These are phyloP conservation scores for Thaumetopoea pityocampa DNA, from an alignment of 1,140 invertebrate species.

Conservation along the genomic window DNA sequence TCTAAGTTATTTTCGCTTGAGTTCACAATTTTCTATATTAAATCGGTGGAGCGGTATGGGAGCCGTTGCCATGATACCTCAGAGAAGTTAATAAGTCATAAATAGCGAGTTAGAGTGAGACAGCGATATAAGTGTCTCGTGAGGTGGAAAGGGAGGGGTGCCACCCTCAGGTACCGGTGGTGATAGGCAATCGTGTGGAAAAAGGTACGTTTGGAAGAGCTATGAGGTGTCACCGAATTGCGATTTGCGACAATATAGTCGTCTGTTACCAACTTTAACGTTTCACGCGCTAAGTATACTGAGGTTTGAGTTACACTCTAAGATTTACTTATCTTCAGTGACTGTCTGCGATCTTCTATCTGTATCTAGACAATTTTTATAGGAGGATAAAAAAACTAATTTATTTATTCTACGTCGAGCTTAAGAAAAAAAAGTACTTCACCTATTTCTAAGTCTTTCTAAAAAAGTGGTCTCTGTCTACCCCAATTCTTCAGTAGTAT, in stretches of 20 bases:
- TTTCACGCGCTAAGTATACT: too few relatives aligned
- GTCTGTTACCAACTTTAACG: conserved; percentile 3
- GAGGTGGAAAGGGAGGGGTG: conserved; percentile 34
- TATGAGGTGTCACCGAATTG: conserved; percentile 51
- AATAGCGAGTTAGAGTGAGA: conserved; percentile 53
- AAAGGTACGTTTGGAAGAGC: conserved; percentile 56
- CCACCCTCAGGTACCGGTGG: conserved; percentile 53
- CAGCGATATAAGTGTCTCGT: conserved; percentile 19
- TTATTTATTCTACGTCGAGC: too few relatives aligned
- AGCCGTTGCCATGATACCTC: conserved; percentile 71
- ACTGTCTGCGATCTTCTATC: too few relatives aligned
- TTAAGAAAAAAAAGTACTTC: too few relatives aligned
- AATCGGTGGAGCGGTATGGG: conserved; percentile 54
- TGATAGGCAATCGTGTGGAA: conserved; percentile 67
- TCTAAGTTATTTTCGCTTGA: conserved; percentile 49
- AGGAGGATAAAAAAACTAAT: too few relatives aligned
- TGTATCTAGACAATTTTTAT: too few relatives aligned
- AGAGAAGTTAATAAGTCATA: conserved; percentile 74
- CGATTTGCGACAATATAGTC: conserved; percentile 33
- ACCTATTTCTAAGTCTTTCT: too few relatives aligned
- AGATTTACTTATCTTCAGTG: too few relatives aligned
- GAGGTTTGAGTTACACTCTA: too few relatives aligned
- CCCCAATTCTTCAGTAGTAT: too few relatives aligned
- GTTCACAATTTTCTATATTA: conserved; percentile 74
- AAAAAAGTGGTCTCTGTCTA: too few relatives aligned